A percentile compares a stretch with the other conserved stretches of the same genome.
These are phyloP conservation scores for Eubucco bourcierii DNA, from an alignment of 2,113 vertebrate species.

Conservation along the genomic window DNA sequence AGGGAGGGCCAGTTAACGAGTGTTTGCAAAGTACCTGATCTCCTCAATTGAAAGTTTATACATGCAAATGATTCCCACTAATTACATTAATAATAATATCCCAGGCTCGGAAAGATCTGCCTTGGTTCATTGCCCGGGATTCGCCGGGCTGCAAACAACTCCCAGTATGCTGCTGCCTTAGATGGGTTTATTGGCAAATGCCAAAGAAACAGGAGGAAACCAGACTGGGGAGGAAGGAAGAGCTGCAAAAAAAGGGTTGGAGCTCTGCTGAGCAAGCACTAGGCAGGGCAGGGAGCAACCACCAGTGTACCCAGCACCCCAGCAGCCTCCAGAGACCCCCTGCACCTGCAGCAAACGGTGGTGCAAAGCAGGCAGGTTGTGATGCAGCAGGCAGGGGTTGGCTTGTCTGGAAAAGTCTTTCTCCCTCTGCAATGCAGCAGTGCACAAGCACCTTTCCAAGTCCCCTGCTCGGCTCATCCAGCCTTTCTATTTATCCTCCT, in stretches of 20 bases:
- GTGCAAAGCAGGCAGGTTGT: neutral
- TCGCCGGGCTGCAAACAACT: conserved; percentile 31
- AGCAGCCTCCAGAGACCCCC: neutral
- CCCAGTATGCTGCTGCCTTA: neutral
- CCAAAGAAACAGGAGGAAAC: neutral
- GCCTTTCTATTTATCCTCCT: conserved; percentile 54
- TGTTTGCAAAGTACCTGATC: conserved; percentile 49
- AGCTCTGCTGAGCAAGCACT: neutral
- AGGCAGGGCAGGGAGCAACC: neutral
- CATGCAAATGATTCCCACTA: conserved; percentile 47
- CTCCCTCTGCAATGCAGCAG: conserved; percentile 34
- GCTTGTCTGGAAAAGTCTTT: neutral
- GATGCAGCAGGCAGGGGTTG: neutral
- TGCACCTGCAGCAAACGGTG: neutral
- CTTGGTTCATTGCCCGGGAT: conserved; percentile 43
- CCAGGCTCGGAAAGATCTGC: neutral
- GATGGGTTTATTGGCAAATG: neutral
- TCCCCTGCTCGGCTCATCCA: conserved; percentile 35
- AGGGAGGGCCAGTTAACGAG: neutral
- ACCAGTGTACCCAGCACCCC: fast-evolving
- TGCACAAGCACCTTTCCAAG: conserved; percentile 1
- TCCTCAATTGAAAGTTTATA: conserved; percentile 41
- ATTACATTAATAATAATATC: conserved; percentile 58
- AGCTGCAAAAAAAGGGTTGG: neutral
- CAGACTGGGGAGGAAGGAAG: neutral